Percentiles rank a stretch among this genome's conserved stretches.
phyloP scores from a whole-genome alignment of 2,797 vertebrate species.

The Nasua narica region DNA sequence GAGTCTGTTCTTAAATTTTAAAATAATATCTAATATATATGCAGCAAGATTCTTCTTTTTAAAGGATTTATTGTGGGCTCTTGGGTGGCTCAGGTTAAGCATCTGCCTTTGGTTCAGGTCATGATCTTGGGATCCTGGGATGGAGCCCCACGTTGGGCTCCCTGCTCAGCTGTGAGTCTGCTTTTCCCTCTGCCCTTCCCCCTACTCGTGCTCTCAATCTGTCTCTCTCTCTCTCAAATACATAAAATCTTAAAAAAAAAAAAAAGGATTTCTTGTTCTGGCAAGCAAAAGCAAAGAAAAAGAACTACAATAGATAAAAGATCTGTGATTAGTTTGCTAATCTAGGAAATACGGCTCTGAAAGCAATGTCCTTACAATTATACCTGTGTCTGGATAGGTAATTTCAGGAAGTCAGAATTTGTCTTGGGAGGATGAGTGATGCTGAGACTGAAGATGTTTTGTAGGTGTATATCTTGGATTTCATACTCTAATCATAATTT shows the following conservation, averaged over 20 bases:
- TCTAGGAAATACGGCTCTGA: not conserved
- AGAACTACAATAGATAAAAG: not conserved
- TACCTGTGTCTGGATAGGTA: not conserved
- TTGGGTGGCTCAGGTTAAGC: not conserved
- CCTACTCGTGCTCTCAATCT: not conserved
- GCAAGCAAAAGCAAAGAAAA: not conserved
- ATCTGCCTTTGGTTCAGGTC: not conserved
- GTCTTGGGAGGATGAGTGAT: not conserved
- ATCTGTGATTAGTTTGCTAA: not conserved
- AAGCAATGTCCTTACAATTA: not conserved
- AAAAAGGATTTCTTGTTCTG: not conserved
- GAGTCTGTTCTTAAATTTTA: not conserved
- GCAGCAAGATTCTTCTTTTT: not conserved
- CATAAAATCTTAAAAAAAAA: not conserved
- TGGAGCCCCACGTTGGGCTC: not conserved
- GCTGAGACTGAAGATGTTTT: not conserved
- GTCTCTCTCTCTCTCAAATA: not conserved
- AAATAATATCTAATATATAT: slow-evolving; percentile 9
- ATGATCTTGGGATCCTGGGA: not conserved
- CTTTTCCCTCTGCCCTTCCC: not conserved
- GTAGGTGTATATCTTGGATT: not conserved
- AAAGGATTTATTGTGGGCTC: not conserved
- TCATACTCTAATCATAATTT: not conserved
- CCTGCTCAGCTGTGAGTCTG: not conserved
- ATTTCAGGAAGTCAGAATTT: not conserved